Evolutionary conservation across 2,113 vertebrate genomes (phyloP).

Genomic region (Apteryx owenii): DNA sequence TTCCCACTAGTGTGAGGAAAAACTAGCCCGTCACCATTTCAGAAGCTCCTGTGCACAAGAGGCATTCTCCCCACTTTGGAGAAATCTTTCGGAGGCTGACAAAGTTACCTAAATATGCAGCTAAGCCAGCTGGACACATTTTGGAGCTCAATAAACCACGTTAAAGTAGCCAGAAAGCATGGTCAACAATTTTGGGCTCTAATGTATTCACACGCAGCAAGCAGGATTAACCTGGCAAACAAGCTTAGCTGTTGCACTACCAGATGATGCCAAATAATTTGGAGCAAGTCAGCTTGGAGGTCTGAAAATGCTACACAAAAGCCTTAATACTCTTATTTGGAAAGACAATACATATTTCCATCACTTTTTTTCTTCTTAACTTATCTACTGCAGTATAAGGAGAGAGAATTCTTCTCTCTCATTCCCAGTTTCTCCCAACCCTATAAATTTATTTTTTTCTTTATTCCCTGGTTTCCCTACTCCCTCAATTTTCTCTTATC

Average conservation of each 20-base stretch:
- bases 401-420: neutral
- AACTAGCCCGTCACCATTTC: neutral
- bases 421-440: neutral
- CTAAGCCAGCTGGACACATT: neutral
- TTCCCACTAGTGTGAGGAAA: neutral
- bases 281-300: neutral
- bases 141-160: neutral
- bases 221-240: neutral
- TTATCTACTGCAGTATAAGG: neutral
- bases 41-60: neutral
- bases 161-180: neutral
- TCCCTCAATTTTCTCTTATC: neutral
- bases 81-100: neutral
- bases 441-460: neutral
- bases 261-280: neutral
- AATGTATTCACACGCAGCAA: accelerated
- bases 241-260: neutral
- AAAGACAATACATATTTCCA: neutral
- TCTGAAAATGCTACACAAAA: neutral
- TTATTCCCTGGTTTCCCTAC: neutral
- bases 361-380: neutral
- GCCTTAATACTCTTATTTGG: neutral
- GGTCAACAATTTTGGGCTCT: neutral
- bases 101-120: neutral
- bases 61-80: neutral